These are phyloP conservation scores for Pseudotriccus pelzelni DNA, from an alignment of 2,797 vertebrate genomes.

Conservation along the genomic window DNA sequence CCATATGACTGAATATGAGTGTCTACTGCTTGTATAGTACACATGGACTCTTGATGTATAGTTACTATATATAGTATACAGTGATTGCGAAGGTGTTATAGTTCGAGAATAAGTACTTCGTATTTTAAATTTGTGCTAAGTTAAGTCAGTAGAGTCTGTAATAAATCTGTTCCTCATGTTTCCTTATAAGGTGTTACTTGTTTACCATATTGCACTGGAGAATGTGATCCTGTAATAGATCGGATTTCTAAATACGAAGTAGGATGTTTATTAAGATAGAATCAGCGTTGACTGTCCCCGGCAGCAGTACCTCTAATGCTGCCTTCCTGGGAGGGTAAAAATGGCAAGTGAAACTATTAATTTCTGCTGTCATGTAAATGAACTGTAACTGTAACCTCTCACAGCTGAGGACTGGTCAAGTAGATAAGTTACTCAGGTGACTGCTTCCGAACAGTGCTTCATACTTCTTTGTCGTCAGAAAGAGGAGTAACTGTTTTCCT, in stretches of 20 bases:
- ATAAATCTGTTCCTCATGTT: not conserved
- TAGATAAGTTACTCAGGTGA: slow-evolving; percentile 1
- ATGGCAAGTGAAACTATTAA: not conserved
- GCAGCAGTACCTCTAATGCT: not conserved
- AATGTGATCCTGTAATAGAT: not conserved
- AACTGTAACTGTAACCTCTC: not conserved
- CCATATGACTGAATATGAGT: not conserved
- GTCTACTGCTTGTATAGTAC: not conserved
- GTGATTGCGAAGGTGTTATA: not conserved
- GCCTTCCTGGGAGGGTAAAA: not conserved
- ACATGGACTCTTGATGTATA: not conserved
- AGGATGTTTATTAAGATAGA: not conserved
- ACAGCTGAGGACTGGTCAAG: not conserved
- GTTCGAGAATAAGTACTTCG: not conserved
- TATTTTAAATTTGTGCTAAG: not conserved
- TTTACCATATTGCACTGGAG: not conserved
- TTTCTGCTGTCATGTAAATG: not conserved
- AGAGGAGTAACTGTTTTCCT: not conserved
- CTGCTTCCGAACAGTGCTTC: not conserved
- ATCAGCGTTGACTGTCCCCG: not conserved
- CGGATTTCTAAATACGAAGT: not conserved
- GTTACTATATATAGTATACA: not conserved
- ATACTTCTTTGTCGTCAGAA: not conserved
- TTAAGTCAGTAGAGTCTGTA: not conserved
- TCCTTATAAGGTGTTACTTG: not conserved